Percentiles rank a stretch among this genome's conserved stretches.
Conservation (phyloP, 2,797 vertebrate genomes). For the Oreochromis mossambicus region DNA sequence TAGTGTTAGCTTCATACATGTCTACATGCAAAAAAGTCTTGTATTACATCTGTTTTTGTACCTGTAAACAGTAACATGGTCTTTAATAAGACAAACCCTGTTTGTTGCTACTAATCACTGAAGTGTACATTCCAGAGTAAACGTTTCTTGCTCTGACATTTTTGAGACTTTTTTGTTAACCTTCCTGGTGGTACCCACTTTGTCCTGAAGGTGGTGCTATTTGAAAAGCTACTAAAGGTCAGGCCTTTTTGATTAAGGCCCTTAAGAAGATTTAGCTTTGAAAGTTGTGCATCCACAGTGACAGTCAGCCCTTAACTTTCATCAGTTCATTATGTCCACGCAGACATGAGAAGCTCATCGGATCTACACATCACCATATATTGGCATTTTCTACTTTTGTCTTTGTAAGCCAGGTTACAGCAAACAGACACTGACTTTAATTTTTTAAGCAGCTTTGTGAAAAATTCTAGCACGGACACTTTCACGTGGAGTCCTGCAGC, state of each 20-base stretch:
- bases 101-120: not conserved
- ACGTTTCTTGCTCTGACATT: not conserved
- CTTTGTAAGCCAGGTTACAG: not conserved
- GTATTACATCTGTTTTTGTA: not conserved
- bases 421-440: not conserved
- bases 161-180: not conserved
- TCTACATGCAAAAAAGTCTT: not conserved
- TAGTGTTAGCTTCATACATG: not conserved
- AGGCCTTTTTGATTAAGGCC: not conserved
- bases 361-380: not conserved
- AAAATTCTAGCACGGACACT: not conserved
- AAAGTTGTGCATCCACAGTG: not conserved
- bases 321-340: not conserved
- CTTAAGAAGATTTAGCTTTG: not conserved
- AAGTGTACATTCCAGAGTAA: not conserved
- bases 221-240: not conserved
- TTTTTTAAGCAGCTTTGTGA: not conserved
- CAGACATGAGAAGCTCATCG: not conserved
- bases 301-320: not conserved
- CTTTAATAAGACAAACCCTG: not conserved
- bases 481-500: not conserved
- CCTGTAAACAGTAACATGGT: not conserved
- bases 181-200: not conserved
- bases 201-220: not conserved
- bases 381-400: fast-evolving